Evolutionary conservation across 2,797 vertebrate species (phyloP), one percentile per base, ranked within the genome.

Genomic region (Neoniphon sammara): DNA sequence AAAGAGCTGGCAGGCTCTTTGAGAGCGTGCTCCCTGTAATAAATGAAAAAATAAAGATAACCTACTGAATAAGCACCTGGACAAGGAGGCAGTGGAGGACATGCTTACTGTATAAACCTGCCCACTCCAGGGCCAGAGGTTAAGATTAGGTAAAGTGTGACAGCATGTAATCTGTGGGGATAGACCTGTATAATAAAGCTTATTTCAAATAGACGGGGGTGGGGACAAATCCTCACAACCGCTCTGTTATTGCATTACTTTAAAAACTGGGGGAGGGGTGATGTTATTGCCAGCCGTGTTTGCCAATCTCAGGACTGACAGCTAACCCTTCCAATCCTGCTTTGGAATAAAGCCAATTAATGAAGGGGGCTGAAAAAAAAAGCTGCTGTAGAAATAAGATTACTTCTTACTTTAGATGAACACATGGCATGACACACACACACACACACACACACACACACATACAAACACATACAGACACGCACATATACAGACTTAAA

Each of bases 301-400:
- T 87, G 85, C 82, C 86, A 90, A 85, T 89, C 88, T 87, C 66
- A 64, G 23, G 25, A 70, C 42, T 85, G 86, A 88, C 84, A 86
- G 66, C 66, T 70, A 71, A 88, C 81, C 71, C 60, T 42, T 78
- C 62, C 75, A 71, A 82, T 86, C 85, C 86, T 0, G 52, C 86
- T 83, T 78, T 75, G 71, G 68, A 82, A 80, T 69, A 85, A 92
- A 93, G 83, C 82, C 88, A 90, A 89, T 92, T 88, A 91, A 88
- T 88, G 72, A 70, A 70, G 52, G 17, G 23, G 70, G 78, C 67
- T 84, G n/a, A n/a, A n/a, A n/a, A 31, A 62, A 84, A 77, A 77
- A 72, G 60, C 66, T 85, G 84, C 79, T 65, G 81, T 50, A 86
- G 79, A 70, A 89, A 86, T 73, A 76, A 81, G 85, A 91, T 92